Percentiles rank a stretch among this genome's conserved stretches.
These are phyloP conservation scores for Atractosteus spatula DNA, from an alignment of 2,113 vertebrate species.

Conservation along the genomic window DNA sequence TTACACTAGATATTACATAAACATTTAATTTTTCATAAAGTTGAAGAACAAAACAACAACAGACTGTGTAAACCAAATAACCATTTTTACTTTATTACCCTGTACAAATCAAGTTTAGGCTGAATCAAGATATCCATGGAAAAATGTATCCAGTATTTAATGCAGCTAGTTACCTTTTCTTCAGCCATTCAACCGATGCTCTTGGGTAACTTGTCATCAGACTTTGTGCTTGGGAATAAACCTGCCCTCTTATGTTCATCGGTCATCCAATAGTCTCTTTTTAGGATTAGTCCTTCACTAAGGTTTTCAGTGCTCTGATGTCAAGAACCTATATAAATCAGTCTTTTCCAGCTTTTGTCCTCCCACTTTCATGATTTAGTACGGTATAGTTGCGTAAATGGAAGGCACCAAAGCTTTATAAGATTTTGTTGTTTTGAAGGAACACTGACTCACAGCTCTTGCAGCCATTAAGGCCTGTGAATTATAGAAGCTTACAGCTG, in stretches of 20 bases:
- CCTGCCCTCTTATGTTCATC: neutral
- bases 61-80: conserved; percentile 42
- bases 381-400: neutral
- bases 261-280: neutral
- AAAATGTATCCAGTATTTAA: conserved; percentile 37
- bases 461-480: neutral
- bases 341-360: conserved; percentile 3
- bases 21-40: no score
- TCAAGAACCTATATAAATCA: neutral
- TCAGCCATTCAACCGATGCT: conserved; percentile 38
- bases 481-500: neutral
- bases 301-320: neutral
- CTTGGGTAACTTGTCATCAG: conserved; percentile 31
- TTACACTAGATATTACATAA: no score
- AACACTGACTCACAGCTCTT: neutral
- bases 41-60: conserved; percentile 55
- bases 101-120: conserved; percentile 39
- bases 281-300: neutral
- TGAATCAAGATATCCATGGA: conserved; percentile 7
- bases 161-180: conserved; percentile 50
- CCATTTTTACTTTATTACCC: conserved; percentile 17
- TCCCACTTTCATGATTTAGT: conserved; percentile 7
- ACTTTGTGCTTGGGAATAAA: conserved; percentile 52
- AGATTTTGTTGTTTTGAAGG: neutral
- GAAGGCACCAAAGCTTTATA: conserved; percentile 19